Percentiles rank a stretch among this genome's conserved stretches.
Evolutionary conservation across 2,113 vertebrate genomes (phyloP).

Genomic region (Barnardius zonarius): DNA sequence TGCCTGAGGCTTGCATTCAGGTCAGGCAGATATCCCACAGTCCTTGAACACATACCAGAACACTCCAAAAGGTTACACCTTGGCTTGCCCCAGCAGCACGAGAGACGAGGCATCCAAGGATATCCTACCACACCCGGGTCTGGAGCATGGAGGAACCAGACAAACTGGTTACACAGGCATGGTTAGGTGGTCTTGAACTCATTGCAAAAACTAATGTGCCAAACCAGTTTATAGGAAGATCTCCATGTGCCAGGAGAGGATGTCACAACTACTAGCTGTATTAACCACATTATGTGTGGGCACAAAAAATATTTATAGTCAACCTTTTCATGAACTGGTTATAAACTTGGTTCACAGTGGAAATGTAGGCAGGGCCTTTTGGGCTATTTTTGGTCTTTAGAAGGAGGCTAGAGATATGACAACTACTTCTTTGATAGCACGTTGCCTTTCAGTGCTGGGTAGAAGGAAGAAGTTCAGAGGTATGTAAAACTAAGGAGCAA

Average conservation of each 20-base stretch:
- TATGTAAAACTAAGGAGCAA: background rate
- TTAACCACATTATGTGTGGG: slow-evolving; percentile 43
- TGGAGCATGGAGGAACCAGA: background rate
- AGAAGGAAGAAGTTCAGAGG: slow-evolving; percentile 17
- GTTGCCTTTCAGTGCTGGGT: background rate
- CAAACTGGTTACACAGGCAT: slow-evolving; percentile 30
- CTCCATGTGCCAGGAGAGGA: background rate
- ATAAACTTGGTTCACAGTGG: background rate
- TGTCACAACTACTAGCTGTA: slow-evolving; percentile 29
- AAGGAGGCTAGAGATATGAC: slow-evolving; percentile 10
- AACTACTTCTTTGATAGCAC: background rate
- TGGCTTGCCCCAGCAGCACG: background rate
- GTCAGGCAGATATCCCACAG: background rate
- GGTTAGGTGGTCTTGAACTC: slow-evolving; percentile 17
- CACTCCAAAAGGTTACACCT: background rate
- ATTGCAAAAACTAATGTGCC: background rate
- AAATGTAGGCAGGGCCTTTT: slow-evolving; percentile 34
- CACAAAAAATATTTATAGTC: slow-evolving; percentile 60
- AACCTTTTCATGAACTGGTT: slow-evolving; percentile 56
- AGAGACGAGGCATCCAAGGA: background rate
- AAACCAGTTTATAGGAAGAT: slow-evolving; percentile 36
- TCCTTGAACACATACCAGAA: background rate
- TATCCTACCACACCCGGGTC: slow-evolving; percentile 37
- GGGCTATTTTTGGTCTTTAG: slow-evolving; percentile 37
- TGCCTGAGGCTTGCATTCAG: background rate